Evolutionary conservation across 2,113 vertebrate species (phyloP).

Genomic region (Austrofundulus limnaeus): DNA sequence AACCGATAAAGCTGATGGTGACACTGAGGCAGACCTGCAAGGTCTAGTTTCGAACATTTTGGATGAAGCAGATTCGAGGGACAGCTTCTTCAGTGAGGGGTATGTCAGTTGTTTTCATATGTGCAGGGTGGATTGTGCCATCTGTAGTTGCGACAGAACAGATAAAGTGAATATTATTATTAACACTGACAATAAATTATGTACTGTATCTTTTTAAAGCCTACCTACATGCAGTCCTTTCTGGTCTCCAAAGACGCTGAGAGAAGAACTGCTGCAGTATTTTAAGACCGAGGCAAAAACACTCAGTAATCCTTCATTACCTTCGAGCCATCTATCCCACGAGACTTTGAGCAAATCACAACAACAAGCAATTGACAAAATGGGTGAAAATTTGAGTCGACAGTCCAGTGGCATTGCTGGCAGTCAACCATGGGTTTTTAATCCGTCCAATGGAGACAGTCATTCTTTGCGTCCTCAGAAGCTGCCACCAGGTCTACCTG

Average conservation of each 20-base stretch:
- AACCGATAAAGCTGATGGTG: conserved; percentile 81
- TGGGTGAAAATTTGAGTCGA: conserved; percentile 49
- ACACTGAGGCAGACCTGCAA: conserved; percentile 89
- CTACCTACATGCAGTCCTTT: conserved; percentile 79
- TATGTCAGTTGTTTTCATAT: conserved; percentile 68
- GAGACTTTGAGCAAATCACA: conserved; percentile 75
- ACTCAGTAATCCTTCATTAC: conserved; percentile 66
- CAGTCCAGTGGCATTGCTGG: conserved; percentile 42
- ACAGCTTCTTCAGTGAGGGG: conserved; percentile 83
- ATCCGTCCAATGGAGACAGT: conserved; percentile 48
- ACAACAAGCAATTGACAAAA: conserved; percentile 67
- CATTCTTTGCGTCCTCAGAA: conserved; percentile 32
- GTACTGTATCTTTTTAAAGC: conserved; percentile 73
- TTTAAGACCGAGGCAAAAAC: conserved; percentile 79
- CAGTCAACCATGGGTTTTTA: conserved; percentile 55
- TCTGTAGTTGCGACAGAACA: not conserved
- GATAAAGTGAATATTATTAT: not conserved
- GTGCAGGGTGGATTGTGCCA: not conserved
- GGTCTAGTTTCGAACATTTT: conserved; percentile 92
- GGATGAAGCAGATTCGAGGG: conserved; percentile 85
- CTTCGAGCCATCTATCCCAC: conserved; percentile 73
- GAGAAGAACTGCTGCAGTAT: conserved; percentile 76
- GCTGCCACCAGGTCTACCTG: conserved; percentile 58
- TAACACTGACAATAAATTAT: conserved; percentile 8
- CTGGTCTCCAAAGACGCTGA: conserved; percentile 81